A percentile compares a stretch with the other conserved stretches of the same genome.
These are phyloP conservation scores for Polyodon spathula DNA, from an alignment of 2,113 vertebrate genomes.

Conservation along the genomic window DNA sequence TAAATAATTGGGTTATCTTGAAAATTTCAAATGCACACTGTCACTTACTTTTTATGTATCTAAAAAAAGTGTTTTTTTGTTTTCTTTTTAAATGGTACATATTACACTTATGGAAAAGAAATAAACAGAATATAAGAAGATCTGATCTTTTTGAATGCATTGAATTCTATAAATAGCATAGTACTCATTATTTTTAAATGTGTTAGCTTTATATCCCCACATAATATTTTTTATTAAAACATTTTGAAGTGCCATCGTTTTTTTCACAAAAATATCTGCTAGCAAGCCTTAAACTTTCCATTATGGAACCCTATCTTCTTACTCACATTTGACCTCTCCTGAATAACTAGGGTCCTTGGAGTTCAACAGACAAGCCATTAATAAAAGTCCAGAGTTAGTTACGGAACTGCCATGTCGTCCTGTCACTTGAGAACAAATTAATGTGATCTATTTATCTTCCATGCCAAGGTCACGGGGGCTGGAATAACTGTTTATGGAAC, in stretches of 20 bases:
- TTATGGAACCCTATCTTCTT: slow-evolving; percentile 6
- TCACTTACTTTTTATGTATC: too few relatives aligned
- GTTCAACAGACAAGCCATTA: slow-evolving; percentile 43
- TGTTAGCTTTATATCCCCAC: too few relatives aligned
- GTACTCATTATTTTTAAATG: too few relatives aligned
- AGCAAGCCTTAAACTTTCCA: not conserved
- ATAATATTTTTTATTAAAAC: too few relatives aligned
- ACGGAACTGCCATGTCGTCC: slow-evolving; percentile 38
- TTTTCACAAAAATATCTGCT: not conserved
- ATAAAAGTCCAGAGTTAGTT: slow-evolving; percentile 44
- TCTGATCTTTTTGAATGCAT: too few relatives aligned
- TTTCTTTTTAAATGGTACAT: too few relatives aligned
- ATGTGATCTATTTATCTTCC: slow-evolving; percentile 56
- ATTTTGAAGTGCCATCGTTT: not conserved
- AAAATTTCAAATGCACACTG: too few relatives aligned
- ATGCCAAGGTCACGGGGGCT: slow-evolving; percentile 42
- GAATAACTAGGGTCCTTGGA: slow-evolving; percentile 42
- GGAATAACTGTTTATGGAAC: slow-evolving; percentile 48
- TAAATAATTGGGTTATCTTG: too few relatives aligned
- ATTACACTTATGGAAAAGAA: too few relatives aligned
- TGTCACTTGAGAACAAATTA: slow-evolving; percentile 55
- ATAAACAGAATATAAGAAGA: too few relatives aligned
- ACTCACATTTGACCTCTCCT: slow-evolving; percentile 41
- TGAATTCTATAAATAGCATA: too few relatives aligned
- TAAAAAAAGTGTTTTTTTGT: too few relatives aligned